Percentiles rank a stretch among this genome's conserved stretches.
Conservation (phyloP, 2,113 vertebrate species). For the Chamaetylas fuelleborni region DNA sequence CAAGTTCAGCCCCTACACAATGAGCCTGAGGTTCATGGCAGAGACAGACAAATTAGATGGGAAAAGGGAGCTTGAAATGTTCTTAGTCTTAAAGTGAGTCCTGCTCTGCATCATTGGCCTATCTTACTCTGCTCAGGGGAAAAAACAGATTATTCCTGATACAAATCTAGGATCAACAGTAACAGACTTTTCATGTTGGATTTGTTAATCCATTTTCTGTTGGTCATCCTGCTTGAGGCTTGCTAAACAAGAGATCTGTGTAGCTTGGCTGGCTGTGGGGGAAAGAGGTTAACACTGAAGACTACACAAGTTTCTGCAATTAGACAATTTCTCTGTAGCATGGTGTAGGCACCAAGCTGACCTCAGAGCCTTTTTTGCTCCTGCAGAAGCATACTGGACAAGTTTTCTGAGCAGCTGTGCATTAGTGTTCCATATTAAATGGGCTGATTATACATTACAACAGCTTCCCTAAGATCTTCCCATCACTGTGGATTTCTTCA, state of each 20-base stretch:
- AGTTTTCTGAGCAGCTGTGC: constrained; percentile 56
- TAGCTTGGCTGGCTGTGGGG: neutral
- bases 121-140: neutral
- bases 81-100: neutral
- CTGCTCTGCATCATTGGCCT: neutral
- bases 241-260: neutral
- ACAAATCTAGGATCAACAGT: neutral
- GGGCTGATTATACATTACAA: constrained; percentile 50
- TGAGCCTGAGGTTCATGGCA: neutral
- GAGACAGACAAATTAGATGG: neutral
- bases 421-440: constrained; percentile 38
- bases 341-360: constrained; percentile 17
- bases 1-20: neutral
- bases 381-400: constrained; percentile 36
- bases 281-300: neutral
- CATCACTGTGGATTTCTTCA: constrained; percentile 32
- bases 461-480: constrained; percentile 6
- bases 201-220: constrained; percentile 4
- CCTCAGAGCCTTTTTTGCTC: constrained; percentile 33
- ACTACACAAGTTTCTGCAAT: constrained; percentile 47
- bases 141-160: neutral
- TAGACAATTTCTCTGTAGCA: constrained; percentile 33
- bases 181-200: neutral
- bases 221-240: neutral
- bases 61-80: neutral